Conservation (phyloP, 2,113 vertebrate genomes). For the Bothrops jararaca region DNA sequence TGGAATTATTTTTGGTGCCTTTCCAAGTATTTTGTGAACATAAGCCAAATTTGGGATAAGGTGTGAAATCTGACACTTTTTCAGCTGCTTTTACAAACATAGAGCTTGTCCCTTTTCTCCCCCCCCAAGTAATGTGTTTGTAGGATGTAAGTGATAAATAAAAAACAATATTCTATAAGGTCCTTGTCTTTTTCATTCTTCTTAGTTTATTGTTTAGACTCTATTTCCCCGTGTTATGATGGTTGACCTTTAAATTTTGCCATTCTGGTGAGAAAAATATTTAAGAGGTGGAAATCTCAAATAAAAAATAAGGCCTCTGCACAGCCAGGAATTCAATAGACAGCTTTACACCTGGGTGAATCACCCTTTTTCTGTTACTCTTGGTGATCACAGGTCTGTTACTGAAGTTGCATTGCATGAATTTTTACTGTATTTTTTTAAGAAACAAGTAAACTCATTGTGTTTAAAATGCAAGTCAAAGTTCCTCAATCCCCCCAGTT, state of each 20-base stretch:
- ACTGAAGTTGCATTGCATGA: not conserved
- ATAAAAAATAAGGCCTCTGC: not conserved
- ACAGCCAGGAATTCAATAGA: not conserved
- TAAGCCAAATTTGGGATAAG: not conserved
- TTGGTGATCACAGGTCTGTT: not conserved
- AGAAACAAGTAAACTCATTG: not conserved
- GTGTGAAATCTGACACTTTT: not conserved
- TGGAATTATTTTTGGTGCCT: constrained; percentile 3
- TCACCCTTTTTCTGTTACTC: not conserved
- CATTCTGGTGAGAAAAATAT: not conserved
- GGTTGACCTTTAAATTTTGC: not conserved
- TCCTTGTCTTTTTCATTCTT: not conserved
- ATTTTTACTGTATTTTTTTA: not conserved
- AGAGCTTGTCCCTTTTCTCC: not conserved
- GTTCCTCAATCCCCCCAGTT: not conserved
- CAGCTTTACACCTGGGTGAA: not conserved
- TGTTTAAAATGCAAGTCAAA: not conserved
- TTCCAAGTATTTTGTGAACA: not conserved
- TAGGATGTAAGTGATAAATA: constrained; percentile 26
- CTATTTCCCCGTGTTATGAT: not conserved
- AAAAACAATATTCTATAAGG: constrained; percentile 13
- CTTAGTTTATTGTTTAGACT: not conserved
- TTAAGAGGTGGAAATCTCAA: not conserved
- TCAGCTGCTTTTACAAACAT: constrained; percentile 8
- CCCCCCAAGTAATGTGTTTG: not conserved